These are phyloP conservation scores for Dryomyza anilis DNA, from an alignment of 2,888 invertebrate species.

Conservation along the genomic window DNA sequence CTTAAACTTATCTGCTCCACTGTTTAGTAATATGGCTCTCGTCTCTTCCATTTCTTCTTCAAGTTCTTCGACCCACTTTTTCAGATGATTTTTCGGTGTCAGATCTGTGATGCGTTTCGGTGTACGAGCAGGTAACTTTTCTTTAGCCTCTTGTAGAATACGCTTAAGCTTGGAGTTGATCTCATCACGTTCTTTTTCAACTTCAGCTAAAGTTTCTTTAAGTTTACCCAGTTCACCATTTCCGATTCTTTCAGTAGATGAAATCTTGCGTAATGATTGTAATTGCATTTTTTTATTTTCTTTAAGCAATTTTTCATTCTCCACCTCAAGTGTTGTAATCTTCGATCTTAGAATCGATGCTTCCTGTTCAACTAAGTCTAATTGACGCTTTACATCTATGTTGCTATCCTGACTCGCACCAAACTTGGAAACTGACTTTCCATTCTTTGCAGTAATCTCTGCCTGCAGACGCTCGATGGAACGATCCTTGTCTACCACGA, in stretches of 20 bases:
- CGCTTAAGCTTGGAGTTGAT: conserved; percentile 70
- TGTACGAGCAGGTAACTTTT: conserved; percentile 71
- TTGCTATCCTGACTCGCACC: conserved; percentile 61
- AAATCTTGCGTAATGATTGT: conserved; percentile 63
- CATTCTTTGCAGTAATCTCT: conserved; percentile 64
- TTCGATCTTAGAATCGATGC: conserved; percentile 71
- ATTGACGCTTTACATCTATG: conserved; percentile 74
- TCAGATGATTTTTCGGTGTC: conserved; percentile 64
- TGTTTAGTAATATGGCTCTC: conserved; percentile 59
- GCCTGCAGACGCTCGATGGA: conserved; percentile 78
- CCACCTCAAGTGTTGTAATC: conserved; percentile 71
- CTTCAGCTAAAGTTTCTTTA: conserved; percentile 64
- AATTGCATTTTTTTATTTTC: conserved; percentile 75
- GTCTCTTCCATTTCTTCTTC: conserved; percentile 79
- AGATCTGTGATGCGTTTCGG: conserved; percentile 75
- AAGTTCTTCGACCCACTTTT: conserved; percentile 82
- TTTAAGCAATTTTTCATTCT: conserved; percentile 75
- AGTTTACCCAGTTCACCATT: conserved; percentile 65
- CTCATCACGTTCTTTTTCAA: conserved; percentile 71
- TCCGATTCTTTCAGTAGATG: conserved; percentile 42
- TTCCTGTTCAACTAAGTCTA: conserved; percentile 80
- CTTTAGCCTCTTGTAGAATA: conserved; percentile 70
- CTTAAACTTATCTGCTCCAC: conserved; percentile 62
- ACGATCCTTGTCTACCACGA: conserved; percentile 81
- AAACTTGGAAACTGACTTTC: conserved; percentile 3